Conservation (phyloP, 2,888 invertebrate genomes). For the Megaustenia siamemsis region DNA sequence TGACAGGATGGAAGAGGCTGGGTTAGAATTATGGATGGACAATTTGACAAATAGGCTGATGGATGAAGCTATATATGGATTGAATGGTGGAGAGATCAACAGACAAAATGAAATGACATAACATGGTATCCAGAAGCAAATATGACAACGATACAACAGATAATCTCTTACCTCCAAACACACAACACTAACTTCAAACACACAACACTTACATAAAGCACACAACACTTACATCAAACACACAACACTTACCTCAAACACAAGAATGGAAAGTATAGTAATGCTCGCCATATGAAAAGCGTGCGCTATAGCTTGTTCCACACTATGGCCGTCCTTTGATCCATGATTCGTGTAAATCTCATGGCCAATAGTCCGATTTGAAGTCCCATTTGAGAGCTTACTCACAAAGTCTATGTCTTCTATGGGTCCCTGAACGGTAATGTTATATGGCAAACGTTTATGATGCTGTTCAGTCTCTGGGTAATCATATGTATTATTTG, state of each 20-base stretch:
- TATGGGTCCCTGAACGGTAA: background rate
- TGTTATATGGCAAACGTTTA: background rate
- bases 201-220: no score
- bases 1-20: no score
- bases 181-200: no score
- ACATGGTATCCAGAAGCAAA: no score
- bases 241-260: conserved; percentile 65
- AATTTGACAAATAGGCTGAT: no score
- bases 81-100: no score
- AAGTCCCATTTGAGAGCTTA: background rate
- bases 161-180: no score
- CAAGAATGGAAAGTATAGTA: conserved; percentile 66
- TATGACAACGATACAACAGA: no score
- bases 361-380: background rate
- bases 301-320: conserved; percentile 70
- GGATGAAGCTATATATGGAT: no score
- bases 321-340: conserved; percentile 46
- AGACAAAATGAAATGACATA: no score
- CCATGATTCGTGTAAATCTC: background rate
- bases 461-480: background rate
- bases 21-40: no score
- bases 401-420: background rate
- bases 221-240: no score
- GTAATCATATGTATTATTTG: background rate
- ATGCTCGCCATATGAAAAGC: conserved; percentile 72